A percentile compares a stretch with the other conserved stretches of the same genome.
Evolutionary conservation across 2,797 vertebrate species (phyloP).

Genomic region (Dryobates pubescens): DNA sequence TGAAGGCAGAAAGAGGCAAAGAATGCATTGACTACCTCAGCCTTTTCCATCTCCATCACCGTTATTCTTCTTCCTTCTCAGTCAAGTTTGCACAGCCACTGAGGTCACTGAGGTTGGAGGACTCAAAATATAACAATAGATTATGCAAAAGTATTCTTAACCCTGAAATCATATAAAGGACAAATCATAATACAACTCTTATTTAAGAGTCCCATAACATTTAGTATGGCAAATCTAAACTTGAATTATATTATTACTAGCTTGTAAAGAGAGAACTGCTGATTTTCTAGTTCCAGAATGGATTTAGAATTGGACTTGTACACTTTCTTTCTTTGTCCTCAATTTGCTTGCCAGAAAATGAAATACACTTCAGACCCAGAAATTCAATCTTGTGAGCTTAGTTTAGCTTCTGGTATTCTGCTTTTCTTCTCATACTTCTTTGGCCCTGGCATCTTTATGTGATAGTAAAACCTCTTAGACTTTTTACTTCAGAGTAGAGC

Average conservation of each 20-base stretch:
- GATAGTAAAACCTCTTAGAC: not conserved
- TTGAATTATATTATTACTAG: not conserved
- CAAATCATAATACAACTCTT: not conserved
- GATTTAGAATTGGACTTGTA: not conserved
- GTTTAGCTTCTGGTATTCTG: not conserved
- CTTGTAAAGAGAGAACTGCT: not conserved
- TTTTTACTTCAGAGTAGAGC: not conserved
- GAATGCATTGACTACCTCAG: not conserved
- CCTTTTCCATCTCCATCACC: not conserved
- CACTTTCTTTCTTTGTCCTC: not conserved
- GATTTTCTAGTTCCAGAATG: not conserved
- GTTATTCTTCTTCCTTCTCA: not conserved
- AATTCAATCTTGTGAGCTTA: not conserved
- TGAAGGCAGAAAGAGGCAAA: not conserved
- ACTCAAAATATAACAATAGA: not conserved
- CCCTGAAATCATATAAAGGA: not conserved
- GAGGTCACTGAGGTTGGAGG: not conserved
- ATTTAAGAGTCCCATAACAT: not conserved
- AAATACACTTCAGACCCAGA: not conserved
- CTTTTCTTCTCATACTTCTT: not conserved
- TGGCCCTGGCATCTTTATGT: not conserved
- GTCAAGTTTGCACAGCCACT: not conserved
- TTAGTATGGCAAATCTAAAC: not conserved
- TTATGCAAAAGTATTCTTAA: not conserved
- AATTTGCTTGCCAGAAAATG: not conserved